Percentiles rank a stretch among this genome's conserved stretches.
Evolutionary conservation across 2,797 vertebrate species (phyloP).

Genomic region (Bradypodion ventrale): DNA sequence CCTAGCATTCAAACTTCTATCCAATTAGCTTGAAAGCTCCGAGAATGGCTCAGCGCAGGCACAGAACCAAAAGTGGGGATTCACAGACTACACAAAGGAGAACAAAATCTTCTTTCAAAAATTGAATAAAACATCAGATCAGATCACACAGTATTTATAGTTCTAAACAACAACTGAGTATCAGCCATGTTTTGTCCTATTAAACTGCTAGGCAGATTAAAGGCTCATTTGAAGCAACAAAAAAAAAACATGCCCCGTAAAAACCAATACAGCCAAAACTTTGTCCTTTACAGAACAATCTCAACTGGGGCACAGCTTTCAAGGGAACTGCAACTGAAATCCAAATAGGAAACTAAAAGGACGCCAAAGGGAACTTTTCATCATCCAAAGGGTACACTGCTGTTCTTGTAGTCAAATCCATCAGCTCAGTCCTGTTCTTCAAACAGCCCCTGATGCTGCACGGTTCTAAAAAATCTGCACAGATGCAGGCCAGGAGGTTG

Average conservation of each 20-base stretch:
- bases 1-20: too few species aligned
- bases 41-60: too few species aligned
- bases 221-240: not conserved
- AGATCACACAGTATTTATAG: not conserved
- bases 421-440: not conserved
- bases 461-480: too few species aligned
- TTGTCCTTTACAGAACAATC: not conserved
- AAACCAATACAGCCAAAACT: constrained; percentile 27
- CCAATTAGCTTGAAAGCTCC: too few species aligned
- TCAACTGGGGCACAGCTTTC: not conserved
- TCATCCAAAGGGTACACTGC: too few species aligned
- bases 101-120: constrained; percentile 8
- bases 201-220: not conserved
- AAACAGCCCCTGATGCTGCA: not conserved
- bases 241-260: not conserved
- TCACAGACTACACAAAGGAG: too few species aligned
- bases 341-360: not conserved
- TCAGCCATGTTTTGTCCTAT: not conserved
- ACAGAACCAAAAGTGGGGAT: too few species aligned
- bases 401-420: not conserved
- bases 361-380: not conserved
- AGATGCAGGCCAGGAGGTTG: not conserved
- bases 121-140: not conserved
- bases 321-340: not conserved
- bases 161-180: not conserved